phyloP scores from a whole-genome alignment of 2,113 vertebrate species.

The Canis aureus region DNA sequence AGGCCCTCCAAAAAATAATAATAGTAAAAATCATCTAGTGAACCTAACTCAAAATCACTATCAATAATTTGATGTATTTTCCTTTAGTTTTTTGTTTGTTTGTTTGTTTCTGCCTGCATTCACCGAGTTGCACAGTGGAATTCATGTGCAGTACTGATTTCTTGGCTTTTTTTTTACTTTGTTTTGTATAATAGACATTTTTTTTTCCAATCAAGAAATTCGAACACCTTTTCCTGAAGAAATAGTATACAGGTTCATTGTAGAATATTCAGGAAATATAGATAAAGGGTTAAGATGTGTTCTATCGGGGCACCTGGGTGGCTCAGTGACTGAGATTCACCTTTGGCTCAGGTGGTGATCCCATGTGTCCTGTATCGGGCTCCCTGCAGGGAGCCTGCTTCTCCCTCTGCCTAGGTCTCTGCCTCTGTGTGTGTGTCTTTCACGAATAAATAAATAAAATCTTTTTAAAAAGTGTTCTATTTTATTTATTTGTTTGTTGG shows the following conservation, averaged over 20 bases:
- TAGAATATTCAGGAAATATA: slow-evolving; percentile 8
- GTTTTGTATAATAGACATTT: neutral
- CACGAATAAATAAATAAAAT: too few species aligned
- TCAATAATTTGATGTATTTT: neutral
- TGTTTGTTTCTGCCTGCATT: neutral
- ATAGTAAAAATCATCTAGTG: neutral
- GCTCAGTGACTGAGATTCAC: too few species aligned
- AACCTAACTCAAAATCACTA: neutral
- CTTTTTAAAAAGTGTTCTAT: neutral
- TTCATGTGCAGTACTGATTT: neutral
- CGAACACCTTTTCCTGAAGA: neutral
- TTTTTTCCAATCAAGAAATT: neutral
- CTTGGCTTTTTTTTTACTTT: slow-evolving; percentile 5
- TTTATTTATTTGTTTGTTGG: neutral
- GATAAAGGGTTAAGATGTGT: neutral
- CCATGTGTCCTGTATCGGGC: too few species aligned
- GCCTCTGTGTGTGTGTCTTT: too few species aligned
- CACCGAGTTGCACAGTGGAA: neutral
- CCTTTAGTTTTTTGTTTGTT: slow-evolving; percentile 16
- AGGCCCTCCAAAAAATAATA: neutral
- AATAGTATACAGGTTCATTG: neutral
- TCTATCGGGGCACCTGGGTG: neutral
- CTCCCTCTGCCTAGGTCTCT: too few species aligned
- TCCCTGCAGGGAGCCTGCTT: too few species aligned
- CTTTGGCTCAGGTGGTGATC: too few species aligned